Evolutionary conservation across 2,113 vertebrate species (phyloP), one percentile per base, ranked within the genome.

Genomic region (Notothenia coriiceps): DNA sequence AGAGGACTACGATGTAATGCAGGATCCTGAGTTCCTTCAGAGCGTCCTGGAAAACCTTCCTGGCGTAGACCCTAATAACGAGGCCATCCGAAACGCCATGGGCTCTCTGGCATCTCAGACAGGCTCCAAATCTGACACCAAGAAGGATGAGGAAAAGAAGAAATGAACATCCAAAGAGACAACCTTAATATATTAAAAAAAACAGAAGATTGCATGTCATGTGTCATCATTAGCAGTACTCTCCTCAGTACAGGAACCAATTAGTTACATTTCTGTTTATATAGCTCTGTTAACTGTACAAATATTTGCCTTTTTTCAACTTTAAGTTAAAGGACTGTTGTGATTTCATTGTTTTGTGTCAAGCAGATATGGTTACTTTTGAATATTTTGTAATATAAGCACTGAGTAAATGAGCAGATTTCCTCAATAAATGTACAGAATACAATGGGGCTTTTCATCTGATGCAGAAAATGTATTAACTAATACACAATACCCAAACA

Each of bases 51-150:
- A 99, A 91, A 99, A 98, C 91, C 95, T 99, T 15, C 98, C 98
- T 0, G 98, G 98, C 0, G 98, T 99, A 13, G 98, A 99, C 55
- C 98, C 98, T 79, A 98, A 98, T 94, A 99, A 99, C 0, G 98
- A 99, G 93, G 98, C 97, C 86, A 99, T 99, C 74, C 95, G 98
- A n/a, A 99, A 98, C 0, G 98, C 97, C 75, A 99, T 99, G 98
- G 97, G 98, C 2, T 99, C 98, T 0, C 90, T 99, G 90, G 95
- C 96, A 1, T 91, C 96, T 2, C 94, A 98, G 5, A 88, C 78
- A 29, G 92, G 93, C 18, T 77, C 91, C 15, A 97, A 97, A 82
- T 96, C 79, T 56, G 96, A 97, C 40, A 86, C 95, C 40, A 97
- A 99, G 75, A 96, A 95, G 43, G 96, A 97, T 8, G 96, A 97